Base-by-base conservation (phyloP, 2,113 vertebrate genomes). In the Abramis brama region DNA sequence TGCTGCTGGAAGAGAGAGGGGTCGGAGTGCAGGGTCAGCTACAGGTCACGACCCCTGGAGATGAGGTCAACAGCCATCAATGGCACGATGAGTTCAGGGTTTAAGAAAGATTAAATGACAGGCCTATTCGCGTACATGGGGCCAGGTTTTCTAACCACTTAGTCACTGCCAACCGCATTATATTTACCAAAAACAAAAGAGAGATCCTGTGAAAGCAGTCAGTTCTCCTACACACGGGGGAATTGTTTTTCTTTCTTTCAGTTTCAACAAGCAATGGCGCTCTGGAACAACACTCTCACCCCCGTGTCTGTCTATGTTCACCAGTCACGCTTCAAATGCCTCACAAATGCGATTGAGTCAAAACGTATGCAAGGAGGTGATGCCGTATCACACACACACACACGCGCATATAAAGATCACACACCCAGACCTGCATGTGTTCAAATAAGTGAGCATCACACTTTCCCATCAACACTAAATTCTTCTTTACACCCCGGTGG, bases 301-400 rank as follows among this genome's bases (percentile, higher is more conserved):
- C 60, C 47, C n/a, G 60, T 76, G 2, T 9, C 50, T 76, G 4
- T 6, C 50, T 64, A 82, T 85, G 68, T 77, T 86, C 64, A 64
- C 6, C 30, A 86, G 79, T 86, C 81, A 88, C 76, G 86, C 83
- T 68, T 73, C 57, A 82, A 39, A 27, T 71, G 76, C 55, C 85
- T 83, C 33, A 87, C 83, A 82, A 74, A 64, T 15, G 76, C 30
- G 1, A 79, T 4, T 75, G 43, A 47, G 23, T 50, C n/a, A 17
- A 79, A 55, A 21, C 47, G 25, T 77, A 55, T 30, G 25, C 47
- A 55, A 77, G 3, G 30, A 23, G 76, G 52, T 57, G 52, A 2
- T 59, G 30, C 52, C 0, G 2, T 57, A 59, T 79, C 36, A 66
- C 86, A 82, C 68, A 43, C 19, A 74, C 55, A 73, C 86, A 47